Percentiles rank a stretch among this genome's conserved stretches.
phyloP scores from a whole-genome alignment of 2,888 invertebrate species.

The Willowsia nigromaculata region DNA sequence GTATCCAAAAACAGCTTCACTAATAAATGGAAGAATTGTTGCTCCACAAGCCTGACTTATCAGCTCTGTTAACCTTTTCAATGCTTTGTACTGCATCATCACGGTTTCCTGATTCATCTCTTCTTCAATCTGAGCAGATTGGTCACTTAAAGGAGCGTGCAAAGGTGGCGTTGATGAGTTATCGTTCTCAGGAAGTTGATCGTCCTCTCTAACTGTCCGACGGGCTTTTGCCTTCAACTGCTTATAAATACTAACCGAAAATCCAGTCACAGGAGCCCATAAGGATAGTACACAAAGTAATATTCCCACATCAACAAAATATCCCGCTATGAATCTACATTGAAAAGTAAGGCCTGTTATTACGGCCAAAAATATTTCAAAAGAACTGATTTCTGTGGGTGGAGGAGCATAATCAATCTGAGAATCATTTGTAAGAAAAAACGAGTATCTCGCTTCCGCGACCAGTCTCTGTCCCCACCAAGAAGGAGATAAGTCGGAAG shows the following conservation, averaged over 20 bases:
- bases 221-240: neutral
- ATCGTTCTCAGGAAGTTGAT: neutral
- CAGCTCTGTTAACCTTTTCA: slow-evolving; percentile 43
- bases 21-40: slow-evolving; percentile 57
- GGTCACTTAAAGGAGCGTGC: neutral
- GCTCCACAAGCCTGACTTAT: slow-evolving; percentile 50
- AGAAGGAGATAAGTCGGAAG: neutral
- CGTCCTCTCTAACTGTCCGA: neutral
- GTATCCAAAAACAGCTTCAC: slow-evolving; percentile 61
- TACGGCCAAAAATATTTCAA: slow-evolving; percentile 35
- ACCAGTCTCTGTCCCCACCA: slow-evolving; percentile 56
- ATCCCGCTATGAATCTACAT: slow-evolving; percentile 55
- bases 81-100: slow-evolving; percentile 48
- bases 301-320: slow-evolving; percentile 52
- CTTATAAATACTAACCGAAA: slow-evolving; percentile 10
- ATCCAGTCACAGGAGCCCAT: slow-evolving; percentile 61
- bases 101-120: slow-evolving; percentile 34
- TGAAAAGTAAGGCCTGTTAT: slow-evolving; percentile 45
- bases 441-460: slow-evolving; percentile 62
- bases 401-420: slow-evolving; percentile 39
- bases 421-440: slow-evolving; percentile 48
- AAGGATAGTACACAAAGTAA: slow-evolving; percentile 41
- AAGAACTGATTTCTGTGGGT: slow-evolving; percentile 10
- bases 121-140: neutral
- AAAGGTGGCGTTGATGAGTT: neutral